Conservation (phyloP, 2,113 vertebrate species). For the Meles meles region DNA sequence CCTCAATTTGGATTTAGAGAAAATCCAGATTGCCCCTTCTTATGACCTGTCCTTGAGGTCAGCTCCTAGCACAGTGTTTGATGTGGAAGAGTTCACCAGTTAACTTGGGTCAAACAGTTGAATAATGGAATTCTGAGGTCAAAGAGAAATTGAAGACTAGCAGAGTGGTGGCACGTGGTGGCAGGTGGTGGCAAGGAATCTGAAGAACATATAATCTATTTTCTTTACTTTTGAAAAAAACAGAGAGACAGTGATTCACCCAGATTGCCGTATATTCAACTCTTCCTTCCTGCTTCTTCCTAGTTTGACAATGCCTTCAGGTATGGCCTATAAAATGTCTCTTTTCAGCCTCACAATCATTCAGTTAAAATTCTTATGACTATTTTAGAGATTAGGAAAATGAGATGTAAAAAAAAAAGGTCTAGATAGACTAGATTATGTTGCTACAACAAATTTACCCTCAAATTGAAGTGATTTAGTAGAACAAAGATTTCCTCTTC, state of each 20-base stretch:
- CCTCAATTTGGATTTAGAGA: neutral
- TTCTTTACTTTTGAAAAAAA: neutral
- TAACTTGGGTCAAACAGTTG: neutral
- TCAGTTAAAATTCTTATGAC: slow-evolving; percentile 14
- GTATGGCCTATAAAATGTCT: neutral
- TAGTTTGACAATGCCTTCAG: neutral
- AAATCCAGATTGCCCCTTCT: neutral
- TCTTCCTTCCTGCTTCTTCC: neutral
- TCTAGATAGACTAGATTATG: neutral
- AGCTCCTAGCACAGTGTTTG: neutral
- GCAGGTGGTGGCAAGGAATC: neutral
- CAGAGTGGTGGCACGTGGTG: too few relatives aligned
- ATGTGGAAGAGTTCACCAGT: neutral
- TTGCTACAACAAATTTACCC: neutral
- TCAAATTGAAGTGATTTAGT: neutral
- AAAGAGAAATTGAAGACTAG: slow-evolving; percentile 8
- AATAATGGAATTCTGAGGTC: neutral
- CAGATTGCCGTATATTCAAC: neutral
- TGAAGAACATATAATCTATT: neutral
- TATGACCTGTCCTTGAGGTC: neutral
- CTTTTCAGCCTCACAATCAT: neutral
- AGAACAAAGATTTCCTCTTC: neutral
- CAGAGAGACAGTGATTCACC: neutral
- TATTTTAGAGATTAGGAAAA: slow-evolving; percentile 43
- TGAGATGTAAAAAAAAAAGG: neutral